Evolutionary conservation across 2,888 invertebrate genomes (phyloP).

Genomic region (Sinotaia quadrata): DNA sequence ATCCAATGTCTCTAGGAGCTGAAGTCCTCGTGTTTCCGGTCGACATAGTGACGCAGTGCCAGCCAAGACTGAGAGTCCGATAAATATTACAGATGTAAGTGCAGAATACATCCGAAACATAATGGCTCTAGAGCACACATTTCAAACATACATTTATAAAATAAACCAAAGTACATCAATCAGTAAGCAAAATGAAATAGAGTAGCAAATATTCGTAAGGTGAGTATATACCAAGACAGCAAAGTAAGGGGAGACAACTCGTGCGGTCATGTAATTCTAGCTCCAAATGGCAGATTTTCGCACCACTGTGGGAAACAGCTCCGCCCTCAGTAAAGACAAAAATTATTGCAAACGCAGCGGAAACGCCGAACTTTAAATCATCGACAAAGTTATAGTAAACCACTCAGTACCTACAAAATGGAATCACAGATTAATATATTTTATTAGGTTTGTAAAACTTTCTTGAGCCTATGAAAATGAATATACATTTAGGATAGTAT

Average conservation of each 20-base stretch:
- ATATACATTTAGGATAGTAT: no score
- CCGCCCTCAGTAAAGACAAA: constrained; percentile 91
- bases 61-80: constrained; percentile 29
- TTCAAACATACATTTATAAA: no score
- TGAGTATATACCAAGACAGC: constrained; percentile 73
- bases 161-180: no score
- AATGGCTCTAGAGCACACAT: not conserved
- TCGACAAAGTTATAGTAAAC: constrained; percentile 77
- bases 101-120: constrained; percentile 25
- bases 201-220: no score
- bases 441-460: no score
- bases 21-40: constrained; percentile 33
- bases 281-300: constrained; percentile 89
- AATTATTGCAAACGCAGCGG: constrained; percentile 86
- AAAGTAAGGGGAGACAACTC: constrained; percentile 88
- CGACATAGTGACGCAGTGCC: constrained; percentile 32
- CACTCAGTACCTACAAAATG: constrained; percentile 29
- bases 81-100: constrained; percentile 34
- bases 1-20: constrained; percentile 32
- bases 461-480: no score
- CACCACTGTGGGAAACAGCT: constrained; percentile 90
- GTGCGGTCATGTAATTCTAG: constrained; percentile 87
- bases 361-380: constrained; percentile 85
- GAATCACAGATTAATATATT: no score
- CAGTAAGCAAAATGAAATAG: no score